Base-by-base conservation (phyloP, 1,140 invertebrate species). In the Zophobas atratus region DNA sequence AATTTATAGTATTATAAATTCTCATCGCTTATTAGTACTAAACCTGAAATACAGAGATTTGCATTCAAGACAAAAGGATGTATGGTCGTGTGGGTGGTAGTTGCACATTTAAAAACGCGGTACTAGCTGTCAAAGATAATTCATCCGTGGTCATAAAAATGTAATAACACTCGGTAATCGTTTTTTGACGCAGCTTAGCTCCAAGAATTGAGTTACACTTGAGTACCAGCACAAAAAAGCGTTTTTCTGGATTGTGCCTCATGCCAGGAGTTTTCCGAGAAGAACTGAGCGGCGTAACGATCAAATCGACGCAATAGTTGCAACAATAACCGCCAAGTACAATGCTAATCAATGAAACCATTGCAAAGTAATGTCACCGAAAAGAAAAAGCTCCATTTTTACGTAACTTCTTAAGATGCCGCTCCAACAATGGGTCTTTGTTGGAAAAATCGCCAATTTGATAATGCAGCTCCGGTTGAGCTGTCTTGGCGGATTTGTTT, bases 31-130 rank as follows among this genome's bases (percentile, higher is more conserved):
- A 67, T 67, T 39, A 67, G n/a, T 3, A 67, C 39, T 5, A 8
- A n/a, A 41, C 6, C 5, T 43, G 43, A 67, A 43, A 41, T 60
- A 60, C 43, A 33, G 38, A 67, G 57, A 67, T 67, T 48, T 67
- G 60, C 60, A 67, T 67, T 1, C n/a, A 67, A 67, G 39, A 43
- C 60, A 67, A 67, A 43, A 43, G 39, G 6, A 48, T 46, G 57
- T 34, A 20, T 67, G 35, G 1, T n/a, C 6, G 35, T 43, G 60
- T 67, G 38, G 39, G 60, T 67, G 60, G 6, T 3, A 8, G 39
- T 35, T 67, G 60, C 38, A 67, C 20, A 8, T 67, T 41, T 33
- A 63, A 63, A 2, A 6, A 51, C 49, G 49, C 2, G n/a, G 2
- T 51, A 51, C 4, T 4, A 46, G 2, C 35, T 35, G 2, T 33